phyloP scores from a whole-genome alignment of 2,888 invertebrate genomes.

The Pyrochroa serraticornis region DNA sequence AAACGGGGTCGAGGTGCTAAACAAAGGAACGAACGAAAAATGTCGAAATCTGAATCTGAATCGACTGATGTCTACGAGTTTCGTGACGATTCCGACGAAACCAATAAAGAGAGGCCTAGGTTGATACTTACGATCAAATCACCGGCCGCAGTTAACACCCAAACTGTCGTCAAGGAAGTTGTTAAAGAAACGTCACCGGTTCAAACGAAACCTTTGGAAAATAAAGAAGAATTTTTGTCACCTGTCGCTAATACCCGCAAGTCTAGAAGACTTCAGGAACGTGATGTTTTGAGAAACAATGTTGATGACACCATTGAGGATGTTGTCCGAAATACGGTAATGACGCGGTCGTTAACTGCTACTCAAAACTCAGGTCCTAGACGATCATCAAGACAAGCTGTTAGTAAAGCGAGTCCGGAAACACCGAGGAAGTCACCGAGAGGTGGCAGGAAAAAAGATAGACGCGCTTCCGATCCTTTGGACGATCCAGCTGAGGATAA shows the following conservation, averaged over 20 bases:
- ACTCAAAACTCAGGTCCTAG: slow-evolving; percentile 58
- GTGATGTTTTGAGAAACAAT: slow-evolving; percentile 75
- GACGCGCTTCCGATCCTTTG: slow-evolving; percentile 70
- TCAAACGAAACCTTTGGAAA: slow-evolving; percentile 59
- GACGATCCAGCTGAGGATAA: slow-evolving; percentile 69
- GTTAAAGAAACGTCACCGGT: slow-evolving; percentile 16
- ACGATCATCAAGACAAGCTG: slow-evolving; percentile 64
- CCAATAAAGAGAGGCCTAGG: slow-evolving; percentile 68
- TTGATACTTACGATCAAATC: slow-evolving; percentile 83
- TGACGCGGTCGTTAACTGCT: slow-evolving; percentile 55
- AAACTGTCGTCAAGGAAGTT: slow-evolving; percentile 59
- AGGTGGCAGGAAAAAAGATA: slow-evolving; percentile 63
- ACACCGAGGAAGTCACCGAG: slow-evolving; percentile 68
- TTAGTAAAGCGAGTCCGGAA: slow-evolving; percentile 38
- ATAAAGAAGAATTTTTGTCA: slow-evolving; percentile 67
- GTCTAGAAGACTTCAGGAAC: slow-evolving; percentile 79
- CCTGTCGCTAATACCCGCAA: slow-evolving; percentile 75
- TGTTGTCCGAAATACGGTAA: slow-evolving; percentile 73
- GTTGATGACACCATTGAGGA: slow-evolving; percentile 91
- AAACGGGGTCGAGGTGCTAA: slow-evolving; percentile 61
- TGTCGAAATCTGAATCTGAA: slow-evolving; percentile 63
- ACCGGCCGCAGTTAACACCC: slow-evolving; percentile 59
- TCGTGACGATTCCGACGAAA: slow-evolving; percentile 85
- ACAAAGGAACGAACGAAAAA: slow-evolving; percentile 63
- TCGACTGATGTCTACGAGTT: slow-evolving; percentile 86